These are phyloP conservation scores for Lerema accius DNA, from an alignment of 1,140 invertebrate genomes.

Conservation along the genomic window DNA sequence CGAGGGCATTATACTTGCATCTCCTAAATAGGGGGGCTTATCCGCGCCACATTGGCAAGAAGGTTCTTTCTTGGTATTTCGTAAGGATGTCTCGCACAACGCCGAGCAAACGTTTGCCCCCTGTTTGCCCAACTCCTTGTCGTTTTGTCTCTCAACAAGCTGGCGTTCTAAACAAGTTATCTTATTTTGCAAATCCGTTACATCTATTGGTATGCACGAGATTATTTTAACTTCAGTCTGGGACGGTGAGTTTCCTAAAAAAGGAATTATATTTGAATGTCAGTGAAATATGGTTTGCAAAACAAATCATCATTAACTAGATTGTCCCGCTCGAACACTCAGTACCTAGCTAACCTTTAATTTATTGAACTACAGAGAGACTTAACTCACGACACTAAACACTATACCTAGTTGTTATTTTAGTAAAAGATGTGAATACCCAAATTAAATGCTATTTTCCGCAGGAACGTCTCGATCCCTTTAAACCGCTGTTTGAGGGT, in stretches of 20 bases:
- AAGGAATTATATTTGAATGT: too few relatives aligned
- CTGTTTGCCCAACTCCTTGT: conserved; percentile 3
- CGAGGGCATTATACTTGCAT: conserved; percentile 1
- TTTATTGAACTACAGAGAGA: too few relatives aligned
- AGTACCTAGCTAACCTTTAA: too few relatives aligned
- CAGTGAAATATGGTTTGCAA: too few relatives aligned
- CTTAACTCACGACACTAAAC: too few relatives aligned
- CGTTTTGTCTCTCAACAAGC: conserved; percentile 44
- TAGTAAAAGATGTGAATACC: conserved; percentile 44
- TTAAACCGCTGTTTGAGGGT: conserved; percentile 58
- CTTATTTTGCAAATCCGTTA: conserved; percentile 71
- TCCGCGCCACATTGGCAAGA: conserved; percentile 23
- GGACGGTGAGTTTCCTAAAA: conserved; percentile 69
- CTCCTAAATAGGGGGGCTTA: conserved; percentile 9
- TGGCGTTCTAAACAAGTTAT: conserved; percentile 64
- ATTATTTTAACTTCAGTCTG: conserved; percentile 78
- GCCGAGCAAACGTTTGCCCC: too few relatives aligned
- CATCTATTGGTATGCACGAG: conserved; percentile 75
- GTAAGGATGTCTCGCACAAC: too few relatives aligned
- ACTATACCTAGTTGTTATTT: too few relatives aligned
- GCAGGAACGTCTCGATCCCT: conserved; percentile 68
- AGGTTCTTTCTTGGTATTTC: conserved; percentile 12
- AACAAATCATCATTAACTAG: too few relatives aligned
- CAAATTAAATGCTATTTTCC: conserved; percentile 70
- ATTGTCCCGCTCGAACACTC: too few relatives aligned